Evolutionary conservation across 92 coral and sea anemone species (phyloP).

Genomic region (Actinernus sp.): DNA sequence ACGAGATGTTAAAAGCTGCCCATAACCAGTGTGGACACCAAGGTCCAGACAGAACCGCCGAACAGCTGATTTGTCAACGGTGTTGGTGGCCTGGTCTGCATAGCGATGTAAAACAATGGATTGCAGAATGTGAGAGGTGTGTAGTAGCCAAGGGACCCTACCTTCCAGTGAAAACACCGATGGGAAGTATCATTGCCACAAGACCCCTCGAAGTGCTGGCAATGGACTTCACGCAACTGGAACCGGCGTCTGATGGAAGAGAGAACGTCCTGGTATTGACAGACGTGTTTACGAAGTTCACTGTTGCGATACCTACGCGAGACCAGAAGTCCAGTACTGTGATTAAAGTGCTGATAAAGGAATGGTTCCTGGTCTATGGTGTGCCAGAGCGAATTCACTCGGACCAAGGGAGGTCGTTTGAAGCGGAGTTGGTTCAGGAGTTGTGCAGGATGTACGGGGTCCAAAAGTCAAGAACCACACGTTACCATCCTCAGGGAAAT

Average conservation of each 20-base stretch:
- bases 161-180: constrained; percentile 41
- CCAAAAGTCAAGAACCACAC: constrained; percentile 64
- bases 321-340: constrained; percentile 61
- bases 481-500: constrained; percentile 69
- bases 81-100: constrained; percentile 72
- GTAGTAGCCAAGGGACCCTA: constrained; percentile 62
- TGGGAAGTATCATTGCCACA: constrained; percentile 58
- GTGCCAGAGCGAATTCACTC: constrained; percentile 63
- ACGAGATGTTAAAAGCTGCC: constrained; percentile 29
- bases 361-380: constrained; percentile 69
- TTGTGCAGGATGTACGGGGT: too few relatives aligned
- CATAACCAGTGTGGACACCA: constrained; percentile 59
- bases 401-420: constrained; percentile 67
- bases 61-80: constrained; percentile 30
- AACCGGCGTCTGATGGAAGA: constrained; percentile 55
- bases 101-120: constrained; percentile 47
- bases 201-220: constrained; percentile 69
- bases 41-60: constrained; percentile 64
- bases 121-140: constrained; percentile 55
- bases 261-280: constrained; percentile 66
- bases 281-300: constrained; percentile 63
- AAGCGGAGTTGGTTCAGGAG: too few relatives aligned
- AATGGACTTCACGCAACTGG: constrained; percentile 57
- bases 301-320: constrained; percentile 49
- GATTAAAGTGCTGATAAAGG: constrained; percentile 46